These are phyloP conservation scores for Zootermopsis nevadensis DNA, from an alignment of 2,888 invertebrate genomes.

Conservation along the genomic window DNA sequence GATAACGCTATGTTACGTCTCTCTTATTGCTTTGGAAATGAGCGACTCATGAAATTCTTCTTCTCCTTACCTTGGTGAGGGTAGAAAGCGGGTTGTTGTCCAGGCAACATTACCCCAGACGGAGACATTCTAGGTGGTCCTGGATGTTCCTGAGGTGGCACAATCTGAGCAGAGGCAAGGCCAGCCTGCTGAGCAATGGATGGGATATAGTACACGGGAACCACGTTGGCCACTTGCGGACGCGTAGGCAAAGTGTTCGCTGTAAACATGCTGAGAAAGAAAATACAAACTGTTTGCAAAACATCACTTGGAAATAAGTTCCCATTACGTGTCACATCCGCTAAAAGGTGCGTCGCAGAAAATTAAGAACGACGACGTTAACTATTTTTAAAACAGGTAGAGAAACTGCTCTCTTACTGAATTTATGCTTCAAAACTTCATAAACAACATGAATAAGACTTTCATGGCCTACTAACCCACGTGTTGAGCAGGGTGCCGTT, in stretches of 20 bases:
- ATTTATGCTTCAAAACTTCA: too few species aligned
- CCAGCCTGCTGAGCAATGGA: slow-evolving; percentile 58
- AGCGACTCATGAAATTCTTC: too few species aligned
- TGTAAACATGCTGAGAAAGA: neutral
- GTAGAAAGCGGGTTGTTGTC: slow-evolving; percentile 48
- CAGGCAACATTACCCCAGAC: slow-evolving; percentile 41
- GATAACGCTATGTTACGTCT: too few species aligned
- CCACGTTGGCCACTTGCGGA: slow-evolving; percentile 56
- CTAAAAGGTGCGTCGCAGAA: too few species aligned
- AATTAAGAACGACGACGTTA: too few species aligned
- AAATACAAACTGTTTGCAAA: neutral
- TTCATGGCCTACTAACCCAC: slow-evolving; percentile 33
- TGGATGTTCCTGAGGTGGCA: slow-evolving; percentile 57
- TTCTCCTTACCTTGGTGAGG: slow-evolving; percentile 54
- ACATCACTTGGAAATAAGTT: neutral
- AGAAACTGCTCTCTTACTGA: too few species aligned
- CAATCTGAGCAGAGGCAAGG: slow-evolving; percentile 17
- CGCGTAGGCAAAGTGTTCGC: slow-evolving; percentile 37
- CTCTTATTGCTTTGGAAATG: too few species aligned
- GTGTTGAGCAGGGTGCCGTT: slow-evolving; percentile 58
- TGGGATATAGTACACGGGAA: slow-evolving; percentile 70
- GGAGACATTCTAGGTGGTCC: slow-evolving; percentile 54
- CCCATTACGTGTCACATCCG: too few species aligned
- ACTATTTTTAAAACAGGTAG: too few species aligned
- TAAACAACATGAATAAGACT: too few species aligned